Percentiles rank a stretch among this genome's conserved stretches.
Evolutionary conservation across 2,888 invertebrate genomes (phyloP).

Genomic region (Epinotia nisella): DNA sequence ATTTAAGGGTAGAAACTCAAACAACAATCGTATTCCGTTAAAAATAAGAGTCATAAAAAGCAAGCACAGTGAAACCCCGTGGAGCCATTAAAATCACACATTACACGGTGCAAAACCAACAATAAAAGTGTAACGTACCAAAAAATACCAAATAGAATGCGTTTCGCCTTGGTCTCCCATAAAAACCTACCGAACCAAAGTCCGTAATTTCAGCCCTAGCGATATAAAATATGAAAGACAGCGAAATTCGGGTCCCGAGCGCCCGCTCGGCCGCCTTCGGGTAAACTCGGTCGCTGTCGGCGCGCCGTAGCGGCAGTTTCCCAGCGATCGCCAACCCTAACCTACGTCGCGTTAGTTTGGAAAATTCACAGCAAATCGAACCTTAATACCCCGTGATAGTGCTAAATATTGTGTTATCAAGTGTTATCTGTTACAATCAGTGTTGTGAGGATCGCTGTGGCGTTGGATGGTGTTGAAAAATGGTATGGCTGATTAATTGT

Average conservation of each 20-base stretch:
- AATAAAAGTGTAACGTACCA: conserved; percentile 48
- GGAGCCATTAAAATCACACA: conserved; percentile 73
- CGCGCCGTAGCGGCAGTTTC: conserved; percentile 79
- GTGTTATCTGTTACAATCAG: conserved; percentile 56
- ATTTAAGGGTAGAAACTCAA: not conserved
- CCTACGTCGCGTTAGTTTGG: conserved; percentile 58
- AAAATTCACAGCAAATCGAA: conserved; percentile 47
- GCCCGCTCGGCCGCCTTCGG: conserved; percentile 57
- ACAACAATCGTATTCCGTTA: conserved; percentile 10
- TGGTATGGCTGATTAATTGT: conserved; percentile 71
- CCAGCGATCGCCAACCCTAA: conserved; percentile 59
- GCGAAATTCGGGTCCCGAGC: conserved; percentile 72
- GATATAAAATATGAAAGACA: conserved; percentile 84
- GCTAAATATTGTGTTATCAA: conserved; percentile 59
- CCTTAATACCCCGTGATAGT: conserved; percentile 67
- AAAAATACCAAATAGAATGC: conserved; percentile 74
- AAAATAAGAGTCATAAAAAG: conserved; percentile 42
- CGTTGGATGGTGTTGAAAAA: conserved; percentile 68
- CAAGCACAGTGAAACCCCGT: conserved; percentile 55
- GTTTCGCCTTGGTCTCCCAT: conserved; percentile 68
- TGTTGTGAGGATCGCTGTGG: conserved; percentile 63
- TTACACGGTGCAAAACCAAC: conserved; percentile 68
- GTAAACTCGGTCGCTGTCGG: conserved; percentile 62
- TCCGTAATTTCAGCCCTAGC: conserved; percentile 77
- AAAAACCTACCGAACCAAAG: conserved; percentile 82